These are phyloP conservation scores for Ceratothoa steindachneri DNA, from an alignment of 2,888 invertebrate genomes.

Conservation along the genomic window DNA sequence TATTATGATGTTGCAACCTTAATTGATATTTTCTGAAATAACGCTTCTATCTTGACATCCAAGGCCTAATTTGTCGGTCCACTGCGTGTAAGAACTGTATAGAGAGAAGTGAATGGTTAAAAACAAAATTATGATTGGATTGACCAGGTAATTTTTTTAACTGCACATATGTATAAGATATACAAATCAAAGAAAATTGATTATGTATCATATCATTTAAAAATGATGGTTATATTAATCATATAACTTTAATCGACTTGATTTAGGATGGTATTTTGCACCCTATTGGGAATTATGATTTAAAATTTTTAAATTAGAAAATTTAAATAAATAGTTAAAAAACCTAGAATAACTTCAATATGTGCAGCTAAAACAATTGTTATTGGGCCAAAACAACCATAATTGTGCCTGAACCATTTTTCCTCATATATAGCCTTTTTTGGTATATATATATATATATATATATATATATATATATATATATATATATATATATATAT, in stretches of 20 bases:
- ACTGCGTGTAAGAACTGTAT: background rate
- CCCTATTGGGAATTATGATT: too few relatives aligned
- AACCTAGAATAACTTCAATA: too few relatives aligned
- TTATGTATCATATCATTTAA: background rate
- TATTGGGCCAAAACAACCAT: background rate
- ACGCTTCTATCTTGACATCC: too few relatives aligned
- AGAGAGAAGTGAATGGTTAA: background rate
- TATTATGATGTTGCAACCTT: too few relatives aligned
- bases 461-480: too few relatives aligned
- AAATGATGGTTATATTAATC: background rate
- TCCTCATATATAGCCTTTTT: too few relatives aligned
- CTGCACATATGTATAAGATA: background rate
- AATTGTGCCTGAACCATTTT: background rate
- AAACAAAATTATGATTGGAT: background rate
- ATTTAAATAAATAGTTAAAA: background rate
- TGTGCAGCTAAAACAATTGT: background rate
- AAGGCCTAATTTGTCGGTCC: conserved; percentile 2
- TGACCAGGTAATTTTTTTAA: background rate
- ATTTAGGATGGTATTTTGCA: too few relatives aligned
- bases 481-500: too few relatives aligned
- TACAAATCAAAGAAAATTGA: too few relatives aligned
- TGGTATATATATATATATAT: too few relatives aligned
- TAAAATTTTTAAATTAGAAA: background rate
- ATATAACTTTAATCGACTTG: background rate
- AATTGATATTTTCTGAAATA: too few relatives aligned